phyloP scores from a whole-genome alignment of 2,113 vertebrate species.

The Pedetes capensis region DNA sequence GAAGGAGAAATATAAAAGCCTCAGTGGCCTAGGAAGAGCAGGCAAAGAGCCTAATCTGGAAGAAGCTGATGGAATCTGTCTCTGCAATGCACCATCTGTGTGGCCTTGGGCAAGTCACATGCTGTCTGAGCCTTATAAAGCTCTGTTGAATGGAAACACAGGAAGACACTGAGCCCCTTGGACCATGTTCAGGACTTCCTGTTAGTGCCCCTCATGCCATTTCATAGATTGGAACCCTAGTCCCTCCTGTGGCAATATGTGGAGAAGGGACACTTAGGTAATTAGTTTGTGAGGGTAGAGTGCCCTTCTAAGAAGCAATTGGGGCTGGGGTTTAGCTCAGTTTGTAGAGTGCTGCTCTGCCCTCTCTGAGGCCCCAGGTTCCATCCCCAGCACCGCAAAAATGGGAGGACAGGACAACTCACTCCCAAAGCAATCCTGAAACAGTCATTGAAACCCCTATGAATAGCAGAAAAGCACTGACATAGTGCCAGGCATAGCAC shows the following conservation, averaged over 20 bases:
- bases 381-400: no score
- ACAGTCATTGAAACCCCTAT: no score
- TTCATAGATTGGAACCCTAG: background rate
- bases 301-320: background rate
- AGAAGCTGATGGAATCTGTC: background rate
- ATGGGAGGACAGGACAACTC: no score
- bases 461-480: no score
- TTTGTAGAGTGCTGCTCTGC: no score
- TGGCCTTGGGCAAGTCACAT: background rate
- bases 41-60: background rate
- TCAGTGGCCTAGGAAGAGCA: background rate
- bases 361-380: no score
- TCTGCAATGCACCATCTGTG: background rate
- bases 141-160: background rate
- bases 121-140: background rate
- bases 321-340: no score
- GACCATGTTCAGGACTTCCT: background rate
- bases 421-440: no score
- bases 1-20: background rate
- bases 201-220: no score
- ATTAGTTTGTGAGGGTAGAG: background rate
- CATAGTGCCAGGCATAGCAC: no score
- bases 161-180: background rate
- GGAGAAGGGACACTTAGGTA: background rate
- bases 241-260: background rate